A percentile compares a stretch with the other conserved stretches of the same genome.
Conservation (phyloP, 1,140 invertebrate genomes). For the Diabrotica undecimpunctata region DNA sequence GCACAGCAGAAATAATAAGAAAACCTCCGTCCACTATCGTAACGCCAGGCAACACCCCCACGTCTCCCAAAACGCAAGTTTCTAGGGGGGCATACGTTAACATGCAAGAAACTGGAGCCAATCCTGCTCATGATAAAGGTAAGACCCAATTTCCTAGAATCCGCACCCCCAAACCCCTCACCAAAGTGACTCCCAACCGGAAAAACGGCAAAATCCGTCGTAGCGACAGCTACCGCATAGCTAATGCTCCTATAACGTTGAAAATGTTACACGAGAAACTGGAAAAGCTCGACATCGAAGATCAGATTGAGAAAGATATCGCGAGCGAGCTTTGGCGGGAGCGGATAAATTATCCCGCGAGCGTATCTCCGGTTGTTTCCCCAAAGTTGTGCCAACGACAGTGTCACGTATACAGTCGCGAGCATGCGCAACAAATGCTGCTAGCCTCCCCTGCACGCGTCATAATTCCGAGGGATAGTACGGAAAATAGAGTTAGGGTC, state of each 20-base stretch:
- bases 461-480: slow-evolving; percentile 53
- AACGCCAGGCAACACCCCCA: slow-evolving; percentile 46
- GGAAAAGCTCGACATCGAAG: slow-evolving; percentile 44
- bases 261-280: slow-evolving; percentile 35
- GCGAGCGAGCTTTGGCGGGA: slow-evolving; percentile 62
- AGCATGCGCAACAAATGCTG: slow-evolving; percentile 46
- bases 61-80: slow-evolving; percentile 46
- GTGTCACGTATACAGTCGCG: slow-evolving; percentile 39
- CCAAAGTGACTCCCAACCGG: slow-evolving; percentile 13
- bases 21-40: slow-evolving; percentile 56
- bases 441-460: slow-evolving; percentile 53
- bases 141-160: slow-evolving; percentile 6
- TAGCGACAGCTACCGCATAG: slow-evolving; percentile 81
- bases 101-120: slow-evolving; percentile 63
- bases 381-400: slow-evolving; percentile 38
- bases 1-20: slow-evolving; percentile 59
- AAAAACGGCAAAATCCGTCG: slow-evolving; percentile 62
- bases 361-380: slow-evolving; percentile 55
- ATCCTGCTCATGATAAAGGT: slow-evolving; percentile 59
- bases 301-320: slow-evolving; percentile 57
- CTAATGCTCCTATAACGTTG: slow-evolving; percentile 67
- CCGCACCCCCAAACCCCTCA: slow-evolving; percentile 6
- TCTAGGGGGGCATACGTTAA: slow-evolving; percentile 65
- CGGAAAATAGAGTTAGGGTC: slow-evolving; percentile 53
- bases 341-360: slow-evolving; percentile 66